phyloP scores from a whole-genome alignment of 2,797 vertebrate genomes.

The Enteromius trimaculatus region DNA sequence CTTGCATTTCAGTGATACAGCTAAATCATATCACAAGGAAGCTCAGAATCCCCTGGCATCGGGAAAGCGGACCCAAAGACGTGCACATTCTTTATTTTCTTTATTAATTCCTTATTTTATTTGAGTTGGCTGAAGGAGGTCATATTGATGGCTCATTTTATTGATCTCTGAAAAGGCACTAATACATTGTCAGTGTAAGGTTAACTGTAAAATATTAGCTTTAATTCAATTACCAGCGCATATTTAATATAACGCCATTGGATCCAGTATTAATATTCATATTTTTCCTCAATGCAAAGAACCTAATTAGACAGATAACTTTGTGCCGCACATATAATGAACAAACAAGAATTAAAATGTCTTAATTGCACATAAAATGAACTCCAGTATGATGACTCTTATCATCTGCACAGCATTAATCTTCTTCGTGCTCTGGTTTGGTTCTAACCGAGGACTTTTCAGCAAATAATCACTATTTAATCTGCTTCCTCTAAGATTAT shows the following conservation, averaged over 20 bases:
- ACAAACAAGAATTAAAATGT: neutral
- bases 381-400: neutral
- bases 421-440: neutral
- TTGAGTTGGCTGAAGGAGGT: neutral
- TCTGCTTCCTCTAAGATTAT: constrained; percentile 43
- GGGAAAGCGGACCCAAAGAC: constrained; percentile 16
- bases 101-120: constrained; percentile 41
- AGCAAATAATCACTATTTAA: constrained; percentile 43
- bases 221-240: neutral
- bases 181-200: neutral
- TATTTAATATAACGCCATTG: neutral
- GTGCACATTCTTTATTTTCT: constrained; percentile 4
- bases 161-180: constrained; percentile 13
- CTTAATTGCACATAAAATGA: neutral
- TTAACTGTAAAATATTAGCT: constrained; percentile 13
- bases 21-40: constrained; percentile 58
- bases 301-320: neutral
- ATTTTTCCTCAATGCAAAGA: neutral
- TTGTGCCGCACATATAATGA: neutral
- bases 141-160: neutral
- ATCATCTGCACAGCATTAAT: neutral
- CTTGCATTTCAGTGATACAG: constrained; percentile 57
- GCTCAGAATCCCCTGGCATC: constrained; percentile 43
- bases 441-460: neutral
- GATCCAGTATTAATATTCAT: neutral